These are phyloP conservation scores for Aphelinus certus DNA, from an alignment of 1,140 invertebrate genomes.

Conservation along the genomic window DNA sequence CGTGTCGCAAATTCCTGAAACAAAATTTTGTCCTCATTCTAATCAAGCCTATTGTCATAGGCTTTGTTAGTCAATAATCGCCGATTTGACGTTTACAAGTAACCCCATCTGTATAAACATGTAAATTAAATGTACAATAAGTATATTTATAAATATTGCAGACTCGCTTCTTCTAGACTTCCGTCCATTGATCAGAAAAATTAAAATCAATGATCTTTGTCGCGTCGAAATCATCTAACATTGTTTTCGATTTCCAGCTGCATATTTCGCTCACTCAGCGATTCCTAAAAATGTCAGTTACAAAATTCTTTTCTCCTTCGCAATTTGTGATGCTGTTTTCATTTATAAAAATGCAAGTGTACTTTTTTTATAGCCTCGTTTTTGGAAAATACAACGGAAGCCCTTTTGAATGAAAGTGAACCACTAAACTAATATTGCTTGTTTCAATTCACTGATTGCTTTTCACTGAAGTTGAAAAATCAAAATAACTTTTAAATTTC, in stretches of 20 bases:
- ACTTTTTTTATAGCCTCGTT: constrained; percentile 20
- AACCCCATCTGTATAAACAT: constrained; percentile 16
- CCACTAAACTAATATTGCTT: constrained; percentile 30
- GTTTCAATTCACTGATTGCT: constrained; percentile 4
- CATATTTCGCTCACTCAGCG: not conserved
- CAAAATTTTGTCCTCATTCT: constrained; percentile 15
- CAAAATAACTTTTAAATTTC: no score
- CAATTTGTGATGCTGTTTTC: not conserved
- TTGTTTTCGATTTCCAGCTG: not conserved
- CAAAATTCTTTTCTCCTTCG: constrained; percentile 1
- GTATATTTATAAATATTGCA: not conserved
- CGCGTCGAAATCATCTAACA: not conserved
- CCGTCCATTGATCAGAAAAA: constrained; percentile 12
- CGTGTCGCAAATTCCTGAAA: constrained; percentile 26
- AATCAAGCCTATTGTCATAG: not conserved
- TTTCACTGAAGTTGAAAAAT: not conserved
- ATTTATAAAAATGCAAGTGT: constrained; percentile 21
- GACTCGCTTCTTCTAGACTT: constrained; percentile 11
- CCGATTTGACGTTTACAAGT: constrained; percentile 22
- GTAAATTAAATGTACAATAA: constrained; percentile 28
- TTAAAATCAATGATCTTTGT: constrained; percentile 15
- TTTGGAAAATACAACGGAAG: constrained; percentile 7
- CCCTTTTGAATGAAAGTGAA: not conserved
- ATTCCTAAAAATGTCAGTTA: constrained; percentile 12
- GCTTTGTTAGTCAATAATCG: constrained; percentile 6